Conservation (phyloP, 2,113 vertebrate genomes). For the Panthera uncia region DNA sequence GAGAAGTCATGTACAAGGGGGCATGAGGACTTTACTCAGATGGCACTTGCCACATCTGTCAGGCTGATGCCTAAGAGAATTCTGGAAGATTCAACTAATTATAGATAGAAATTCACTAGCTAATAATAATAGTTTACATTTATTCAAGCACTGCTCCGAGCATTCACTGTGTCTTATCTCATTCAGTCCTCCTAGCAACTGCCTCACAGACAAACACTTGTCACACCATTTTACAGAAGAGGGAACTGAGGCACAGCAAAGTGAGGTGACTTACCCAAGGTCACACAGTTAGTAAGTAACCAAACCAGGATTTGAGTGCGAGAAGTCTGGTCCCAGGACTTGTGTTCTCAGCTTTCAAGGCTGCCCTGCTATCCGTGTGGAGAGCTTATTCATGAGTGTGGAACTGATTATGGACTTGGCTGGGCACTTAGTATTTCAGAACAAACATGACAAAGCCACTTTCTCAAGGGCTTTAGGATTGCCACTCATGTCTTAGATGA, state of each 20-base stretch:
- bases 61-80: neutral
- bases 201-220: neutral
- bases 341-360: neutral
- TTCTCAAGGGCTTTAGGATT: neutral
- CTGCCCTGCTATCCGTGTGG: neutral
- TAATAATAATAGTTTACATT: neutral
- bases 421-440: neutral
- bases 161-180: neutral
- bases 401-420: neutral
- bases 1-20: neutral
- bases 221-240: neutral
- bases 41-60: neutral
- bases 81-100: neutral
- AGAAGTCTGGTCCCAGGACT: neutral
- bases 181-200: neutral
- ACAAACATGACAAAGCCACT: neutral
- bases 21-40: neutral
- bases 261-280: neutral
- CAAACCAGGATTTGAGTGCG: neutral
- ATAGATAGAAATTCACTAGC: neutral
- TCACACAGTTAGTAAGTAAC: neutral
- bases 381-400: neutral
- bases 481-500: neutral
- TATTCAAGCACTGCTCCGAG: neutral
- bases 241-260: neutral